Conservation (phyloP, 2,888 invertebrate genomes). For the Drosophila mettleri region DNA sequence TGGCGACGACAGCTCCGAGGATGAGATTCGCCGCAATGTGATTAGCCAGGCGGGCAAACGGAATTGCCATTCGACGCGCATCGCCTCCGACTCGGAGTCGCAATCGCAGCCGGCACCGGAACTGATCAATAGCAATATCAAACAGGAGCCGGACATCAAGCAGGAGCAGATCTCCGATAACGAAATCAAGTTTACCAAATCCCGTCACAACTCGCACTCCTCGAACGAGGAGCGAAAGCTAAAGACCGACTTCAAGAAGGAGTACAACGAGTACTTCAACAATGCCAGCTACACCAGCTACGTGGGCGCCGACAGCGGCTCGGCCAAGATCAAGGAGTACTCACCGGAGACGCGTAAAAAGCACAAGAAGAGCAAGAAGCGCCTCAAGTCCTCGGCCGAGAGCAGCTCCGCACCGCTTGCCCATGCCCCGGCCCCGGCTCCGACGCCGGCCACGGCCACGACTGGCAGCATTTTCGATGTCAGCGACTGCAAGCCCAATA, state of each 20-base stretch:
- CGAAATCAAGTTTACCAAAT: slow-evolving; percentile 70
- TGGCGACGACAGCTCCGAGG: slow-evolving; percentile 84
- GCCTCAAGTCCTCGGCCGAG: slow-evolving; percentile 87
- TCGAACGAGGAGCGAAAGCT: slow-evolving; percentile 85
- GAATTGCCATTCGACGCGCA: slow-evolving; percentile 89
- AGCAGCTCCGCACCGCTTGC: background rate
- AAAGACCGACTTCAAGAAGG: slow-evolving; percentile 81
- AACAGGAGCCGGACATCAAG: slow-evolving; percentile 85
- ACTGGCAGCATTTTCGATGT: slow-evolving; percentile 56
- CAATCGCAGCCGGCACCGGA: slow-evolving; percentile 76
- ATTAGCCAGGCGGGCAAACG: slow-evolving; percentile 87
- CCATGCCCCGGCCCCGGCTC: background rate
- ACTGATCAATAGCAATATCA: slow-evolving; percentile 44
- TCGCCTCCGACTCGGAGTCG: slow-evolving; percentile 89
- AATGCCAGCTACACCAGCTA: slow-evolving; percentile 41
- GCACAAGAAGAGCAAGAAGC: slow-evolving; percentile 94
- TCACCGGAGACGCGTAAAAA: slow-evolving; percentile 89
- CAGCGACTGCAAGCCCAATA: slow-evolving; percentile 65
- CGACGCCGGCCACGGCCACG: no score
- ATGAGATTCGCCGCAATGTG: slow-evolving; percentile 80
- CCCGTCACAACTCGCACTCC: slow-evolving; percentile 80
- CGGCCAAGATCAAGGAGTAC: slow-evolving; percentile 73
- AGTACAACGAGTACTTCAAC: slow-evolving; percentile 73
- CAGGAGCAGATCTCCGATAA: slow-evolving; percentile 85
- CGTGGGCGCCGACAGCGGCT: slow-evolving; percentile 34